Conservation (phyloP, 2,797 vertebrate genomes). For the Molossus molossus region DNA sequence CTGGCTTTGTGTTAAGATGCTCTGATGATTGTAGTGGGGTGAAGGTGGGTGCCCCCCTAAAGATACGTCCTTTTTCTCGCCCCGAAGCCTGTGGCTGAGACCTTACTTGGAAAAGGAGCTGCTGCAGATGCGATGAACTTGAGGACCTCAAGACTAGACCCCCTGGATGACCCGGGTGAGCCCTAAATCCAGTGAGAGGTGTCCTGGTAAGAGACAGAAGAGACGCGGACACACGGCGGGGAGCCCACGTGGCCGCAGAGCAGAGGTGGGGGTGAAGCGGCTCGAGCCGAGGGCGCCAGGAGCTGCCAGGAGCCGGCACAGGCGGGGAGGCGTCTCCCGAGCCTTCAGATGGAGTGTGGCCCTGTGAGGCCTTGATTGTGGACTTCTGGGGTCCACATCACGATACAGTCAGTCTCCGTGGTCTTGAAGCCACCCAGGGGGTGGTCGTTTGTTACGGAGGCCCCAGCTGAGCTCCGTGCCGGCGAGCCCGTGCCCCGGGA, state of each 20-base stretch:
- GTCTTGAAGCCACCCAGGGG: neutral
- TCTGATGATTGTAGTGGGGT: neutral
- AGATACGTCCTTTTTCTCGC: neutral
- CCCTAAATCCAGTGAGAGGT: neutral
- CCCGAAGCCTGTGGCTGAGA: neutral
- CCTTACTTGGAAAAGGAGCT: neutral
- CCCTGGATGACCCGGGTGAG: neutral
- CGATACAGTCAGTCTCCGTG: neutral
- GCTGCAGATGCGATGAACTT: neutral
- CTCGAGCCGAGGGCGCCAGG: accelerated
- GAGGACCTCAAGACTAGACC: neutral
- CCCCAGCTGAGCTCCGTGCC: neutral
- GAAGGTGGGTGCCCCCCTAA: neutral
- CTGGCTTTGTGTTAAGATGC: neutral
- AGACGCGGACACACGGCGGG: too few species aligned
- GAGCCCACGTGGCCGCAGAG: accelerated
- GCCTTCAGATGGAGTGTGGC: accelerated
- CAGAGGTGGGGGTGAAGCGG: neutral
- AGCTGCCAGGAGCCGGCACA: neutral
- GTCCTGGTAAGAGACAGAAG: neutral
- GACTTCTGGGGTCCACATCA: neutral
- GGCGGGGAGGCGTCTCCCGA: accelerated
- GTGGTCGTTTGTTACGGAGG: too few species aligned
- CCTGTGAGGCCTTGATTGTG: too few species aligned
- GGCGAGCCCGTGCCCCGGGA: accelerated